Evolutionary conservation across 2,888 invertebrate species (phyloP).

Genomic region (Ochropleura plecta): DNA sequence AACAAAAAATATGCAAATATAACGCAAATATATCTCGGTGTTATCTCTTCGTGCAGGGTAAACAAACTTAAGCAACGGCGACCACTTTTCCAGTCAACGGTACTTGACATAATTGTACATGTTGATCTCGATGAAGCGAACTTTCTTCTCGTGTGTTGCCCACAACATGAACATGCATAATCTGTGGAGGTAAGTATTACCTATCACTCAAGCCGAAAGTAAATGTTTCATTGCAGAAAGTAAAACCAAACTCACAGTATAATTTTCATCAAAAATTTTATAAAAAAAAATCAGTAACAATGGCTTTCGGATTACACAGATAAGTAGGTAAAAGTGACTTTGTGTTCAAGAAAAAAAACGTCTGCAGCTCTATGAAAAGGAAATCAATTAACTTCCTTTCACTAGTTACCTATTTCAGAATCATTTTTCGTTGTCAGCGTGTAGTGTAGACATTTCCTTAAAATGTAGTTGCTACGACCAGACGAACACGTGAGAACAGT

Average conservation of each 20-base stretch:
- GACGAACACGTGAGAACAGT: conserved; percentile 73
- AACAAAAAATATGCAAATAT: conserved; percentile 81
- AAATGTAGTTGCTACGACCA: conserved; percentile 62
- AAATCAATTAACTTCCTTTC: conserved; percentile 67
- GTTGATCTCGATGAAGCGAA: conserved; percentile 61
- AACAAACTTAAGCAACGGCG: conserved; percentile 72
- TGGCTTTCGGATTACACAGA: conserved; percentile 51
- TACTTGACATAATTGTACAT: conserved; percentile 69
- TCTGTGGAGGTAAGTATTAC: conserved; percentile 33
- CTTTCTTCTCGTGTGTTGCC: conserved; percentile 52
- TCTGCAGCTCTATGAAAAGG: conserved; percentile 52
- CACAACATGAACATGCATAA: conserved; percentile 36
- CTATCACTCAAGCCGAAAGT: conserved; percentile 37
- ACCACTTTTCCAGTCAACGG: conserved; percentile 74
- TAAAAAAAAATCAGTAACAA: conserved; percentile 39
- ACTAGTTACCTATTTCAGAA: conserved; percentile 57
- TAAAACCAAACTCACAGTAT: conserved; percentile 54
- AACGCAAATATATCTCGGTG: conserved; percentile 74
- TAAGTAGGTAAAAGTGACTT: conserved; percentile 58
- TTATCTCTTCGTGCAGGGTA: conserved; percentile 70
- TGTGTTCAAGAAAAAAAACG: conserved; percentile 43
- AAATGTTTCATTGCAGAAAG: conserved; percentile 56
- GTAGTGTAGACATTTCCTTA: conserved; percentile 56
- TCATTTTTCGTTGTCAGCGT: conserved; percentile 49
- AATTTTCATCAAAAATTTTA: conserved; percentile 31